phyloP scores from a whole-genome alignment of 2,888 invertebrate species.

The Athalia rosae region DNA sequence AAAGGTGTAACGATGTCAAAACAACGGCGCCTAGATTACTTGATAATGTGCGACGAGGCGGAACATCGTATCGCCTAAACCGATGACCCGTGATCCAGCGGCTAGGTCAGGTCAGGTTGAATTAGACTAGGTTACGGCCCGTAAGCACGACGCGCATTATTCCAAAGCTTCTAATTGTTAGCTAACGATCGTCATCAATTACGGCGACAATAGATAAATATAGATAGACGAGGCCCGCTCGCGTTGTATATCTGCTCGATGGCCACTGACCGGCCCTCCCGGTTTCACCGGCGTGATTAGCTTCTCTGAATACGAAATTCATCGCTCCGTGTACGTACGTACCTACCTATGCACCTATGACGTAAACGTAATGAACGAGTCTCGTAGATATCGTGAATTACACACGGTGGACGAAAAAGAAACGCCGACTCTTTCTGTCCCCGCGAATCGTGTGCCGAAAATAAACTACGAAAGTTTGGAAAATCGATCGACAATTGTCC shows the following conservation, averaged over 20 bases:
- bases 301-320: conserved; percentile 61
- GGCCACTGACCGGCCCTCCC: too few relatives aligned
- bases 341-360: background rate
- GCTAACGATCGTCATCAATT: conserved; percentile 58
- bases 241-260: too few relatives aligned
- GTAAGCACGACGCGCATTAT: conserved; percentile 45
- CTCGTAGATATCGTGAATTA: background rate
- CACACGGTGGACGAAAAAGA: too few relatives aligned
- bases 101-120: conserved; percentile 31
- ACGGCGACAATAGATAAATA: conserved; percentile 57
- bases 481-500: too few relatives aligned
- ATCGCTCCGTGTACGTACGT: too few relatives aligned
- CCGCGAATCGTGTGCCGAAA: too few relatives aligned
- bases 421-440: too few relatives aligned
- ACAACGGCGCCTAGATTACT: conserved; percentile 26
- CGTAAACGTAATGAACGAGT: conserved; percentile 36
- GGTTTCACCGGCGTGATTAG: conserved; percentile 4
- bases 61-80: conserved; percentile 28
- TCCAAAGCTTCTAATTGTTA: conserved; percentile 51
- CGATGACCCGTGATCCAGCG: conserved; percentile 35
- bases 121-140: conserved; percentile 31
- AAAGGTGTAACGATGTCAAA: conserved; percentile 32
- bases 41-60: conserved; percentile 32
- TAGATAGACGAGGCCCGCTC: conserved; percentile 13
- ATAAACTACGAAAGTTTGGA: too few relatives aligned